Percentiles rank a stretch among this genome's conserved stretches.
phyloP scores from a whole-genome alignment of 2,797 vertebrate species.

The Eulemur rubriventer region DNA sequence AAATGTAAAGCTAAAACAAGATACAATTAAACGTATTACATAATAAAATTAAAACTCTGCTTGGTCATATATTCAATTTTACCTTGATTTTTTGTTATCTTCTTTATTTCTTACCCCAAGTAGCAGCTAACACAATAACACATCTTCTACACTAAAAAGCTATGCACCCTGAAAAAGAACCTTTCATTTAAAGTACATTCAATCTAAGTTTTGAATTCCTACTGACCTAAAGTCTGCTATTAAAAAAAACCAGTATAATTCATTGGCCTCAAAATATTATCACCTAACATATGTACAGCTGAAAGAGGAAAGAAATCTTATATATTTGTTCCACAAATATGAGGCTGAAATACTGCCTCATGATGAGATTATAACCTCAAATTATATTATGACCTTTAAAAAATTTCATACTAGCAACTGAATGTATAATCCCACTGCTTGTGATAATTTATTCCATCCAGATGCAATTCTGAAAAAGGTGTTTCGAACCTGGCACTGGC shows the following conservation, averaged over 20 bases:
- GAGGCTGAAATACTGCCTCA: not conserved
- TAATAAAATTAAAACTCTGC: not conserved
- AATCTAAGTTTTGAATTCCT: constrained; percentile 9
- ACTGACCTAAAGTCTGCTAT: not conserved
- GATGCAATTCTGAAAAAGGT: not conserved
- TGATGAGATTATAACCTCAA: not conserved
- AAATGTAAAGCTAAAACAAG: not conserved
- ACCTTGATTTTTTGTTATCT: not conserved
- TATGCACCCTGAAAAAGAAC: not conserved
- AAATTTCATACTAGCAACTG: not conserved
- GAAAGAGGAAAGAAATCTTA: not conserved
- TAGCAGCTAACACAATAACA: not conserved
- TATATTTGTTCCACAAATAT: not conserved
- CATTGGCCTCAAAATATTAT: constrained; percentile 2
- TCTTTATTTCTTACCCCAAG: not conserved
- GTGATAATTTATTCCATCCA: not conserved
- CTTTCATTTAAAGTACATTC: not conserved
- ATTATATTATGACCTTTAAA: not conserved
- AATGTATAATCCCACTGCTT: not conserved
- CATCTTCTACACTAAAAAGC: not conserved
- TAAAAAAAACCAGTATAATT: not conserved
- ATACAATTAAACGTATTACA: not conserved
- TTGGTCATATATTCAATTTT: not conserved
- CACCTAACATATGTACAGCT: not conserved
- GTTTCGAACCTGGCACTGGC: not conserved